A percentile compares a stretch with the other conserved stretches of the same genome.
Conservation (phyloP, 2,888 invertebrate species). For the Melipona bicolor region DNA sequence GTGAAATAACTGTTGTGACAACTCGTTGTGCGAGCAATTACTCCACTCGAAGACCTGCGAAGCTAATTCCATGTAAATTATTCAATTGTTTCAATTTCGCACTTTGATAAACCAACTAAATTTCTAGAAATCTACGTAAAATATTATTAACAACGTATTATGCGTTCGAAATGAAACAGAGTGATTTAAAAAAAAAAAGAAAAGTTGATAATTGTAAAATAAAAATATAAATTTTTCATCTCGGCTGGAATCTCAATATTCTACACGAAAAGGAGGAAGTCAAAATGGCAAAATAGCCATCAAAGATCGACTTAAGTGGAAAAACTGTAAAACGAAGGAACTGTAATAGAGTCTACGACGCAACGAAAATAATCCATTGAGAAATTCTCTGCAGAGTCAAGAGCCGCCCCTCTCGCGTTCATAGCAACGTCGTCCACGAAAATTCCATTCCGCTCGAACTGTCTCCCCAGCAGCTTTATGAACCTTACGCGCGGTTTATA, state of each 20-base stretch:
- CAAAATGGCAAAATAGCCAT: too few relatives aligned
- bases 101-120: not conserved
- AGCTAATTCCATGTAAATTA: too few relatives aligned
- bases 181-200: too few relatives aligned
- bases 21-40: not conserved
- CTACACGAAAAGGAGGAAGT: too few relatives aligned
- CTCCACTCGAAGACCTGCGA: not conserved
- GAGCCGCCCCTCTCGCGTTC: not conserved
- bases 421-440: not conserved
- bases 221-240: too few relatives aligned
- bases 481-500: not conserved
- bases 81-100: not conserved
- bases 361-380: not conserved
- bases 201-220: too few relatives aligned
- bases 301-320: too few relatives aligned
- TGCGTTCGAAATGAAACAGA: too few relatives aligned
- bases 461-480: not conserved
- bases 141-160: too few relatives aligned
- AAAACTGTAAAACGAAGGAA: not conserved
- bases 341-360: not conserved
- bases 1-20: not conserved
- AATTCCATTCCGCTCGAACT: not conserved
- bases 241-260: too few relatives aligned
- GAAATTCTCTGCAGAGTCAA: not conserved
- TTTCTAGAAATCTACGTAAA: not conserved